Evolutionary conservation across 2,797 vertebrate genomes (phyloP).

Genomic region (Ceryle rudis): DNA sequence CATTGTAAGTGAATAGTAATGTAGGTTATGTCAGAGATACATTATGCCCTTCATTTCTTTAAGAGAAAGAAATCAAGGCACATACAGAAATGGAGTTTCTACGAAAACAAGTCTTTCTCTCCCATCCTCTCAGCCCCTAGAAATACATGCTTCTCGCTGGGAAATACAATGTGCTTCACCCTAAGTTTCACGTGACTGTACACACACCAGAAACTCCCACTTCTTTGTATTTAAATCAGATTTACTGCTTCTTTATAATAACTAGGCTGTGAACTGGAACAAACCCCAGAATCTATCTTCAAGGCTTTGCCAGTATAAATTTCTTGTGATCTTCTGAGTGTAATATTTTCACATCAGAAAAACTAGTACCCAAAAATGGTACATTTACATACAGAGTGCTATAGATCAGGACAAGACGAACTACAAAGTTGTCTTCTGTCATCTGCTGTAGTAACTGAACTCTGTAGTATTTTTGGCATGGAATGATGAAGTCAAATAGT

Average conservation of each 20-base stretch:
- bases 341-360: neutral
- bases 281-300: neutral
- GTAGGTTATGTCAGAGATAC: neutral
- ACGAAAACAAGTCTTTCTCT: neutral
- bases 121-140: neutral
- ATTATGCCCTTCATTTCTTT: neutral
- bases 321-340: neutral
- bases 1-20: neutral
- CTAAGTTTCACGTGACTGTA: neutral
- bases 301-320: neutral
- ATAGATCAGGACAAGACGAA: neutral
- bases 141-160: neutral
- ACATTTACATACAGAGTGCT: neutral
- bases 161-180: neutral
- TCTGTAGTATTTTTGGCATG: neutral
- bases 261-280: neutral
- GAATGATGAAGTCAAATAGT: neutral
- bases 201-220: neutral
- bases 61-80: neutral
- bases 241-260: neutral
- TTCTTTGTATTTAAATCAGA: neutral
- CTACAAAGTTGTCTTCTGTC: neutral
- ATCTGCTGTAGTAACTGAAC: neutral
- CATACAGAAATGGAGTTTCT: neutral
- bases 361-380: neutral